These are phyloP conservation scores for Poeciliopsis occidentalis DNA, from an alignment of 2,113 vertebrate genomes.

Conservation along the genomic window DNA sequence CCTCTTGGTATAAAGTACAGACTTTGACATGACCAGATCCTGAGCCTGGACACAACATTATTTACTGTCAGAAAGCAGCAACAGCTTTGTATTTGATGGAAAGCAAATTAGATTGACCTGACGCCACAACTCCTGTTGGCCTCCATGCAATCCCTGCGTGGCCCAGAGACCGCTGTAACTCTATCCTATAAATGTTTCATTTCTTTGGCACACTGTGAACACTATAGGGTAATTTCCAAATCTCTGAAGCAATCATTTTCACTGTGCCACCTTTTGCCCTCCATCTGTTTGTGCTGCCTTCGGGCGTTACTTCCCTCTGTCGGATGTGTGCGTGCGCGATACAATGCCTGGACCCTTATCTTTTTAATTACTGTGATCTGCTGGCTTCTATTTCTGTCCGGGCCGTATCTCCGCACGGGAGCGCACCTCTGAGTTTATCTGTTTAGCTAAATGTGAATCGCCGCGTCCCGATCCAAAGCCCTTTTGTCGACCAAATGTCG, in stretches of 20 bases:
- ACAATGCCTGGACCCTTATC: constrained; percentile 22
- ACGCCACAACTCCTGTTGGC: constrained; percentile 23
- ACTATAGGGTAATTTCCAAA: constrained; percentile 44
- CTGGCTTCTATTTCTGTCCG: constrained; percentile 12
- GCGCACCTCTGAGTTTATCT: constrained; percentile 37
- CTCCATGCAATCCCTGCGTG: constrained; percentile 6
- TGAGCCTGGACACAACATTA: neutral
- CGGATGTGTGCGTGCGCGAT: neutral
- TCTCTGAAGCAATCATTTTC: constrained; percentile 41
- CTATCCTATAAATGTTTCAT: constrained; percentile 32
- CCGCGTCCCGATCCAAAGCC: constrained; percentile 24
- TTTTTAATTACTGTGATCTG: constrained; percentile 46
- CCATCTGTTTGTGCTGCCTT: constrained; percentile 10
- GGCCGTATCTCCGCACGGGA: constrained; percentile 8
- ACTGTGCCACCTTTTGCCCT: constrained; percentile 24
- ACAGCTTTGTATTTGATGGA: neutral
- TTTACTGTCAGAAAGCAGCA: neutral
- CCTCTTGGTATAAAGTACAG: neutral
- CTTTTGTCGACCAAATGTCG: constrained; percentile 4
- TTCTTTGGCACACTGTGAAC: constrained; percentile 3
- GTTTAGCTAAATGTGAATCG: constrained; percentile 48
- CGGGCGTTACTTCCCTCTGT: neutral
- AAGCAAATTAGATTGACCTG: constrained; percentile 31
- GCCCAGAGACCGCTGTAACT: constrained; percentile 14
- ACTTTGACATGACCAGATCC: neutral